These are phyloP conservation scores for Gallinago paraguaiae DNA, from an alignment of 2,113 vertebrate genomes.

Conservation along the genomic window DNA sequence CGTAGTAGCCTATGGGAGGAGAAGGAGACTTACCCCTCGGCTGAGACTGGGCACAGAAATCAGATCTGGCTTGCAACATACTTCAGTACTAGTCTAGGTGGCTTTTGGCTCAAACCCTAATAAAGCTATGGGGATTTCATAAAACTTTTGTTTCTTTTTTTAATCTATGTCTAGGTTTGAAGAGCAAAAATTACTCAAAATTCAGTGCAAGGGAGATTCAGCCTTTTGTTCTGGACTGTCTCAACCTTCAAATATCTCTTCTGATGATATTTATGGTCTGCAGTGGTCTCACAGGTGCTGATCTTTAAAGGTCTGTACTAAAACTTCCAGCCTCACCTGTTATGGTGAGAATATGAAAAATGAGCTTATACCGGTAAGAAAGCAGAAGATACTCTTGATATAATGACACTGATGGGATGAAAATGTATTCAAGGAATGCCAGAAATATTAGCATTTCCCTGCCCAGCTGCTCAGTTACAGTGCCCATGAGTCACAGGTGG, in stretches of 20 bases:
- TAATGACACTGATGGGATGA: background rate
- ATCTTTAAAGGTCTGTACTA: background rate
- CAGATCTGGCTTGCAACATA: background rate
- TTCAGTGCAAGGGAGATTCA: background rate
- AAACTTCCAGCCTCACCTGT: background rate
- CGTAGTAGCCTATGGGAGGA: background rate
- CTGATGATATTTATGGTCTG: background rate
- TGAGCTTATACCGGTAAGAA: background rate
- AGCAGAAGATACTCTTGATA: background rate
- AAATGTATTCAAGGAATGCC: background rate
- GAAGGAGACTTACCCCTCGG: background rate
- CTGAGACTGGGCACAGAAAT: background rate
- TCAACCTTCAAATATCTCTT: background rate
- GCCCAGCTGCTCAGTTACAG: background rate
- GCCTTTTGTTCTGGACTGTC: background rate
- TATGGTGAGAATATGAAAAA: background rate
- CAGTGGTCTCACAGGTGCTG: background rate
- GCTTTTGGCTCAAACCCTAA: background rate
- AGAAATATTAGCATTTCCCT: background rate
- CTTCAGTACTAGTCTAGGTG: background rate
- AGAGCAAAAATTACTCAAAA: background rate
- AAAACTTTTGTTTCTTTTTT: background rate
- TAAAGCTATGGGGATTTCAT: background rate
- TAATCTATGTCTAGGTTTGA: background rate
- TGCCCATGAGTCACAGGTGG: accelerated